phyloP scores from a whole-genome alignment of 2,888 invertebrate genomes.

The Phengaris arion region DNA sequence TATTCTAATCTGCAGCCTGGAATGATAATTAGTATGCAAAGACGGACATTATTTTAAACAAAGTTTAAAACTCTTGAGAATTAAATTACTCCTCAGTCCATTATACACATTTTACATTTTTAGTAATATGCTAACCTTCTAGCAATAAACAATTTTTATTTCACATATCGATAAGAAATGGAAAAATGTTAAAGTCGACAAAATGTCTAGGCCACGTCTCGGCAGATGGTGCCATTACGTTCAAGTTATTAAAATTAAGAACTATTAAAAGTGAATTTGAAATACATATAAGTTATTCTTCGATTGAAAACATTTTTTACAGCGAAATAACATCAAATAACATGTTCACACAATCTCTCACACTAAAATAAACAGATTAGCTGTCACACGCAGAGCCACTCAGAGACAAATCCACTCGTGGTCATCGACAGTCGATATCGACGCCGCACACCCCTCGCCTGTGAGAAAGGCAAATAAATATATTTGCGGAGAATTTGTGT shows the following conservation, averaged over 20 bases:
- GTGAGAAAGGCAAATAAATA: conserved; percentile 57
- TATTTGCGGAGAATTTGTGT: conserved; percentile 29
- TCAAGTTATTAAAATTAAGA: background rate
- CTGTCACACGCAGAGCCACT: conserved; percentile 51
- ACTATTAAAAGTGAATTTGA: background rate
- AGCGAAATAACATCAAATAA: conserved; percentile 25
- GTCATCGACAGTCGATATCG: conserved; percentile 47
- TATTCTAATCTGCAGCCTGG: background rate
- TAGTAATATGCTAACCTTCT: too few species aligned
- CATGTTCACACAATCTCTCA: conserved; percentile 34
- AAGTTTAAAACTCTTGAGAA: background rate
- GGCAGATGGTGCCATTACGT: conserved; percentile 14
- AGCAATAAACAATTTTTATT: conserved; percentile 11
- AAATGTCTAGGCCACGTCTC: conserved; percentile 25
- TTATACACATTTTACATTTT: too few species aligned
- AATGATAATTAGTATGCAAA: background rate
- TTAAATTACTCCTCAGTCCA: background rate
- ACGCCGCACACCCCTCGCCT: conserved; percentile 47
- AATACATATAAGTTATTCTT: background rate
- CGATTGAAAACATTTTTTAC: conserved; percentile 9
- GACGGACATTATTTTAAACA: background rate
- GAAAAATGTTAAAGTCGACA: conserved; percentile 15
- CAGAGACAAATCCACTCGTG: conserved; percentile 46
- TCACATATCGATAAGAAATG: conserved; percentile 18
- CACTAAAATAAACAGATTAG: conserved; percentile 40